Conservation (phyloP, 2,113 vertebrate species). For the Tachysurus fulvidraco region DNA sequence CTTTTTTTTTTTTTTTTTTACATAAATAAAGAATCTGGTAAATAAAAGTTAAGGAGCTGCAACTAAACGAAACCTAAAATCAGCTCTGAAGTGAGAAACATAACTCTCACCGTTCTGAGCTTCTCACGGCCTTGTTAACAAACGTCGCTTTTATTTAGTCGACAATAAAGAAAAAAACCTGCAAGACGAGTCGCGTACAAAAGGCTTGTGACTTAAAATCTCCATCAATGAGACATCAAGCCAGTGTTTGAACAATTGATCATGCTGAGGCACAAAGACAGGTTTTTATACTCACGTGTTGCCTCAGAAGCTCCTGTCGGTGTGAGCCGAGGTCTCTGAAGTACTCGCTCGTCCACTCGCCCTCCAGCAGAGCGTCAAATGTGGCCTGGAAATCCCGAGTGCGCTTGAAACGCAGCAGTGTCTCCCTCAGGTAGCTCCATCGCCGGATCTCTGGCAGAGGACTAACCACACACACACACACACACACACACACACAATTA, state of each 20-base stretch:
- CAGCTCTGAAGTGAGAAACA: background rate
- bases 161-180: background rate
- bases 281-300: conserved; percentile 71
- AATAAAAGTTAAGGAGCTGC: too few relatives aligned
- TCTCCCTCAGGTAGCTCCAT: conserved; percentile 87
- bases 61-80: background rate
- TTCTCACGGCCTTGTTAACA: background rate
- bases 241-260: background rate
- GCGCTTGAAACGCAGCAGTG: conserved; percentile 81
- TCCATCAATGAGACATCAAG: background rate
- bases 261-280: background rate
- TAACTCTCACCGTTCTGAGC: background rate
- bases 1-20: too few relatives aligned
- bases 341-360: conserved; percentile 81
- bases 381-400: conserved; percentile 84
- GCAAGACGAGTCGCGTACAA: background rate
- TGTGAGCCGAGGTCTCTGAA: conserved; percentile 78
- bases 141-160: background rate
- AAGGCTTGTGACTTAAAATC: background rate
- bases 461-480: conserved; percentile 59
- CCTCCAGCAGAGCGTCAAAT: conserved; percentile 82
- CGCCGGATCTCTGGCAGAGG: conserved; percentile 81
- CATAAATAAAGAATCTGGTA: too few relatives aligned
- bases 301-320: conserved; percentile 83
- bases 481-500: too few relatives aligned